Evolutionary conservation across 2,888 invertebrate genomes (phyloP).

Genomic region (Sepiola atlantica): DNA sequence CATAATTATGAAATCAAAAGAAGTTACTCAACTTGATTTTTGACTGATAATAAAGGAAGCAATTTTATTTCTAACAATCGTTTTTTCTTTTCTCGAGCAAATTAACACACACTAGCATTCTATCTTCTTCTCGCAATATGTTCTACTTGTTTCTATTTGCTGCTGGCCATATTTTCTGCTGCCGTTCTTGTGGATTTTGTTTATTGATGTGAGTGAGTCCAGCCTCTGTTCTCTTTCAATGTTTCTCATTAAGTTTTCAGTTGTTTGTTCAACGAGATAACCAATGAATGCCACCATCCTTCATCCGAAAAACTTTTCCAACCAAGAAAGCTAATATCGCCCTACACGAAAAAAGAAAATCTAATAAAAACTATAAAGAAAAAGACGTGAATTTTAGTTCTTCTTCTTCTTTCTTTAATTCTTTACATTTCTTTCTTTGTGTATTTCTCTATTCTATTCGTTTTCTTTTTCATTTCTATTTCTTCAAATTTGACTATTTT

Average conservation of each 20-base stretch:
- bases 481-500: neutral
- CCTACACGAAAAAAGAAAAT: neutral
- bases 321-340: neutral
- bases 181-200: neutral
- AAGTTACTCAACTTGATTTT: neutral
- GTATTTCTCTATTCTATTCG: neutral
- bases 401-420: neutral
- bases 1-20: neutral
- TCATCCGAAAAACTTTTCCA: neutral
- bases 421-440: neutral
- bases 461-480: neutral
- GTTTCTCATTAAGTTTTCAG: slow-evolving; percentile 32
- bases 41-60: neutral
- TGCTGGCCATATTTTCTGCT: neutral
- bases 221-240: neutral
- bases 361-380: neutral
- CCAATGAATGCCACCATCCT: slow-evolving; percentile 18
- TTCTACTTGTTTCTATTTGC: neutral
- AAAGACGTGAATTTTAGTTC: neutral
- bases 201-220: slow-evolving; percentile 8
- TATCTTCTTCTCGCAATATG: neutral
- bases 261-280: slow-evolving; percentile 5
- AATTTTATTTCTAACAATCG: neutral
- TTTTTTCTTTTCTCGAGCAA: neutral
- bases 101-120: neutral